Evolutionary conservation across 2,113 vertebrate species (phyloP), one percentile per base, ranked within the genome.

Genomic region (Clarias batrachus): DNA sequence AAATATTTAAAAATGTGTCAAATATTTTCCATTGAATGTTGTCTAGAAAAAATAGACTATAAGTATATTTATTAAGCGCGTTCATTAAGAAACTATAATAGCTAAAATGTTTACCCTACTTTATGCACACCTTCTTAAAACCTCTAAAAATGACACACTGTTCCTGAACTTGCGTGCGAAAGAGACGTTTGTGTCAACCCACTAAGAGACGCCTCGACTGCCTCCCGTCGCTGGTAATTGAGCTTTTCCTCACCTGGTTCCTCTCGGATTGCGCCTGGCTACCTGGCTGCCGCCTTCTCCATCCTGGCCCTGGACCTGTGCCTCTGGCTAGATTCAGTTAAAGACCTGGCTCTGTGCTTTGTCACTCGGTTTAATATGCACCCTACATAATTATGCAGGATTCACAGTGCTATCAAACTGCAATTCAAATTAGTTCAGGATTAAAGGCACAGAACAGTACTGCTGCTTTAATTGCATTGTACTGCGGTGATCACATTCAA

Each of bases 341-440:
- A 99, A 99, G 97, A 96, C 96, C 97, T 96, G 33, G 81, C 97
- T 97, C 96, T 92, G 95, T 96, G 68, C 81, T 99, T 99, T 99
- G 98, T 99, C 98, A 98, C 96, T 97, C 97, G 97, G 97, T 99
- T 99, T 99, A 99, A 99, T 99, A 99, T 99, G 98, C 98, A 99
- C 98, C 97, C 98, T 98, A 98, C 97, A 99, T 99, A 99, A 99
- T 99, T 99, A 99, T 99, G 98, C 98, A 99, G 98, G 98, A 99
- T 99, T 99, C 98, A 99, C 98, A 99, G 97, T 99, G 98, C 98
- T 99, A 99, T 99, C 98, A 99, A 99, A 99, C 98, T 99, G 97
- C 98, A 99, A 99, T 99, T 99, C 97, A 99, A 99, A 99, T 99
- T 99, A 99, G 98, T 99, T 99, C 98, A 99, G 98, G 98, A 99